Evolutionary conservation across 2,797 vertebrate genomes (phyloP), one percentile per base, ranked within the genome.

Genomic region (Caiman crocodilus): DNA sequence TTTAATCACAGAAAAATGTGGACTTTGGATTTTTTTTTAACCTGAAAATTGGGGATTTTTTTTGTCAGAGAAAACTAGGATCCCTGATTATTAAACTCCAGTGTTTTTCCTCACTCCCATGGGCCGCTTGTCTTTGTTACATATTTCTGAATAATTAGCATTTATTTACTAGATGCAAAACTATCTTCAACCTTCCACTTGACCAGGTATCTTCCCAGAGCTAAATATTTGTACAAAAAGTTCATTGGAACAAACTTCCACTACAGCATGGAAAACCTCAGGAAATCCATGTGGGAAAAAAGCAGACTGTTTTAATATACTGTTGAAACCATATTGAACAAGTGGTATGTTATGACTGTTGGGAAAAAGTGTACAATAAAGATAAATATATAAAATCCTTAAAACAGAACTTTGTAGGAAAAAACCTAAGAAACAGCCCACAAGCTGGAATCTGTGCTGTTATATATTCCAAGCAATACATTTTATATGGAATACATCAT

Each of bases 401-500:
- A 91, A 94, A 94, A 94, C 69, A 87, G 78, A 89, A 88, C 87
- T 90, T 92, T 59, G 65, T 77, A 88, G 26, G 73, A 85, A 82
- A 20, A 91, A 89, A 73, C 59, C 57, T 84, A 65, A 83, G 65
- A 71, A 88, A 88, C 90, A 87, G 28, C 42, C 67, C 86, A 85
- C 18, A 71, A 63, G 55, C 84, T 93, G 88, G 60, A 82, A 65
- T 89, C 57, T 50, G 73, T 84, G 76, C 93, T 89, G 88, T 92
- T 94, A 2, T 78, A 84, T 78, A 30, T 90, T 89, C 92, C 61
- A 85, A 58, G 92, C 87, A 94, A 87, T 96, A 79, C 95, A 74
- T 96, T 97, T 92, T 94, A 84, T 93, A 77, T 61, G 84, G 92
- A 84, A 76, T 73, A 94, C 30, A 2, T 96, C 94, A 96, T 93